Percentiles rank a stretch among this genome's conserved stretches.
Conservation (phyloP, 2,888 invertebrate species). For the Drosophila suboccidentalis region DNA sequence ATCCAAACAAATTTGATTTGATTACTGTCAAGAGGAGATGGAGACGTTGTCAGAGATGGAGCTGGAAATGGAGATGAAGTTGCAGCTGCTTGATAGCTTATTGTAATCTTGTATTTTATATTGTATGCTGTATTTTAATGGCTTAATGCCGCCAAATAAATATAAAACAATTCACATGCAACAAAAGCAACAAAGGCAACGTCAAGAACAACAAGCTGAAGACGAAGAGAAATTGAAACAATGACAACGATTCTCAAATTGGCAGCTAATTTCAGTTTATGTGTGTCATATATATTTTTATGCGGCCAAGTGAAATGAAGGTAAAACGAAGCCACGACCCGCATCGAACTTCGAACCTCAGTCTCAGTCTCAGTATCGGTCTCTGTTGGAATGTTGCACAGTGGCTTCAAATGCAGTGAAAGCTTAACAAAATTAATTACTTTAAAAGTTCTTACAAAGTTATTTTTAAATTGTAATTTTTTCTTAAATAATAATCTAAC, state of each 20-base stretch:
- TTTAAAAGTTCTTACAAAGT: too few species aligned
- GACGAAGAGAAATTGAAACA: slow-evolving; percentile 29
- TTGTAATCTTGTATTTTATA: slow-evolving; percentile 37
- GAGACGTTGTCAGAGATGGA: slow-evolving; percentile 16
- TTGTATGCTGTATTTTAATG: slow-evolving; percentile 67
- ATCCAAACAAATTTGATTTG: slow-evolving; percentile 76
- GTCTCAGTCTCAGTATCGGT: too few species aligned
- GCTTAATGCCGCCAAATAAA: slow-evolving; percentile 71
- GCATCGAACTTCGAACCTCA: slow-evolving; percentile 31
- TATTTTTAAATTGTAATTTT: too few species aligned
- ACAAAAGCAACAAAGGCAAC: slow-evolving; percentile 27
- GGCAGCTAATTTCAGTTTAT: slow-evolving; percentile 78
- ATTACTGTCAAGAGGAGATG: slow-evolving; percentile 44
- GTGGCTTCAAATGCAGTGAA: background rate
- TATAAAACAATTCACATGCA: slow-evolving; percentile 76
- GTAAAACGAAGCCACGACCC: slow-evolving; percentile 47
- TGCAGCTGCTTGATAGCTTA: slow-evolving; percentile 53
- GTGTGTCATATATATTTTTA: slow-evolving; percentile 66
- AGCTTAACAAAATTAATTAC: background rate
- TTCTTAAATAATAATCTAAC: too few species aligned
- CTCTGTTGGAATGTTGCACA: slow-evolving; percentile 6
- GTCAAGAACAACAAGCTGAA: background rate
- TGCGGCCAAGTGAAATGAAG: slow-evolving; percentile 39
- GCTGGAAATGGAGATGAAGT: slow-evolving; percentile 19
- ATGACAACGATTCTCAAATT: slow-evolving; percentile 67